phyloP scores from a whole-genome alignment of 2,797 vertebrate species.

The Scyliorhinus canicula region DNA sequence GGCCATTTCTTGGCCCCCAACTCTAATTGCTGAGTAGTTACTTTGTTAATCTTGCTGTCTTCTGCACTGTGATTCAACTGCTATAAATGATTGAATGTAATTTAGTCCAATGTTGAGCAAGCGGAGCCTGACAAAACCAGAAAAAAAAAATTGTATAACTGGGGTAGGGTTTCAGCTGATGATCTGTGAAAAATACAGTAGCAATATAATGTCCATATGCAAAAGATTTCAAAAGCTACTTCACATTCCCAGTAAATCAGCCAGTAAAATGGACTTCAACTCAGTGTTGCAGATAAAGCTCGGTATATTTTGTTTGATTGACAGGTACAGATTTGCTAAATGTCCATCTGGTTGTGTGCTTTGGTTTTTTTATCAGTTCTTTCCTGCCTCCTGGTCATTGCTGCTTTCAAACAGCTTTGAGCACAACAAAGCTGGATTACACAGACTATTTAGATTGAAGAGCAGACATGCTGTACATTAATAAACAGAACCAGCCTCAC shows the following conservation, averaged over 20 bases:
- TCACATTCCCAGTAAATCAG: background rate
- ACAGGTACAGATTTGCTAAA: background rate
- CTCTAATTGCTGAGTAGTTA: background rate
- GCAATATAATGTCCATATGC: background rate
- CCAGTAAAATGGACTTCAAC: background rate
- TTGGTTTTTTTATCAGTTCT: conserved; percentile 7
- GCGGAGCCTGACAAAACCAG: background rate
- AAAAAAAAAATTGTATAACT: background rate
- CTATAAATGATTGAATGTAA: background rate
- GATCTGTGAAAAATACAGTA: conserved; percentile 3
- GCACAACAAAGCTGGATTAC: conserved; percentile 32
- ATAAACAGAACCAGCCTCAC: background rate
- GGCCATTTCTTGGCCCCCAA: background rate
- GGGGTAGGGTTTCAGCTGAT: background rate
- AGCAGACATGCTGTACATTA: conserved; percentile 15
- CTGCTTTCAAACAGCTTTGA: conserved; percentile 10
- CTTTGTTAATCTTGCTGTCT: background rate
- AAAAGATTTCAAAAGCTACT: background rate
- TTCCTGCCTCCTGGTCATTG: background rate
- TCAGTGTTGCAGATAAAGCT: background rate
- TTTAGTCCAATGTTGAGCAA: background rate
- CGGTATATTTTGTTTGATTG: background rate
- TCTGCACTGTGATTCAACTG: background rate
- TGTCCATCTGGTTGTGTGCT: background rate
- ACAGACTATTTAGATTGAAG: background rate